Evolutionary conservation across 2,888 invertebrate species (phyloP).

Genomic region (Brachylomia viminalis): DNA sequence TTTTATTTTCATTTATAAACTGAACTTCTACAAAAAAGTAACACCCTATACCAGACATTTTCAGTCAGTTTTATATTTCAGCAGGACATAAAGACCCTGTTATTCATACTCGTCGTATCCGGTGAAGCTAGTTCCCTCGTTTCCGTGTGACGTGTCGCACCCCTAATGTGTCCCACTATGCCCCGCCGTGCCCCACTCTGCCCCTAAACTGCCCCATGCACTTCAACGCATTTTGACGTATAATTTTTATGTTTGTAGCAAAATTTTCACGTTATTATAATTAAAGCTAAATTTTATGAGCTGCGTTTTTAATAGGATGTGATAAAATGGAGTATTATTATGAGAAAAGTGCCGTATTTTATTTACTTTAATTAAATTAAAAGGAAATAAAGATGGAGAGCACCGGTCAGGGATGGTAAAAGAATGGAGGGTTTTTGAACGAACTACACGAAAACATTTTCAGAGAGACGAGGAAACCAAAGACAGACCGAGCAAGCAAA

Average conservation of each 20-base stretch:
- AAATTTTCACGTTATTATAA: not conserved
- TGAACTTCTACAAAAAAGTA: not conserved
- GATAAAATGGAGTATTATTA: not conserved
- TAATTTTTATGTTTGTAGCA: conserved; percentile 6
- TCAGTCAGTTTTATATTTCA: conserved; percentile 66
- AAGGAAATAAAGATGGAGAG: not conserved
- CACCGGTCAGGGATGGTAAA: not conserved
- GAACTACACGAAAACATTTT: not conserved
- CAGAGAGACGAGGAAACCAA: not conserved
- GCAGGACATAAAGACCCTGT: conserved; percentile 65
- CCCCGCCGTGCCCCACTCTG: not conserved
- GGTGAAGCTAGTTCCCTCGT: conserved; percentile 56
- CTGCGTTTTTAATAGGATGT: not conserved
- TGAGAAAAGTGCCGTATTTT: not conserved
- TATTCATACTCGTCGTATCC: conserved; percentile 68
- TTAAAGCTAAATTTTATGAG: not conserved
- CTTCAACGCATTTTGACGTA: conserved; percentile 11
- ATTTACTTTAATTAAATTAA: not conserved
- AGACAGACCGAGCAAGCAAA: not conserved
- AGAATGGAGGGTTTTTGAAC: not conserved
- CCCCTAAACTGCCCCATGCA: conserved; percentile 14
- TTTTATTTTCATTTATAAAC: not conserved
- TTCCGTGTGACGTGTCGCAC: conserved; percentile 53
- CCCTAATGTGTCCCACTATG: conserved; percentile 19
- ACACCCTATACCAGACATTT: conserved; percentile 33